Conservation (phyloP, 2,797 vertebrate species). For the Semotilus atromaculatus region DNA sequence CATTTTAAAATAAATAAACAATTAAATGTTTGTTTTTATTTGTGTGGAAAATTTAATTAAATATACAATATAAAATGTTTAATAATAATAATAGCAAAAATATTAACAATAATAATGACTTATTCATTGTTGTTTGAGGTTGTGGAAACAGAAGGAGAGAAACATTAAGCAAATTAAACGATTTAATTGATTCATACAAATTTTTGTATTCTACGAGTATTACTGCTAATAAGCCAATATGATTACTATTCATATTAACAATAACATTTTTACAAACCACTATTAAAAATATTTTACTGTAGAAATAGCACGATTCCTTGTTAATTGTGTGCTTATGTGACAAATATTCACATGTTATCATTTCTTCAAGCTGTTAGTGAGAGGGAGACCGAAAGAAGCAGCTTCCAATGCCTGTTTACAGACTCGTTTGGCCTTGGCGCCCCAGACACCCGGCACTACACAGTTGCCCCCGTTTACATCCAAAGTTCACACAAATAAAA, state of each 20-base stretch:
- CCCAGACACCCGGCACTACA: background rate
- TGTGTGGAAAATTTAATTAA: background rate
- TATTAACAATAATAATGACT: background rate
- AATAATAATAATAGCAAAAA: background rate
- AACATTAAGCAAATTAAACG: background rate
- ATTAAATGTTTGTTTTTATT: background rate
- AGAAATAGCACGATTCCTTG: background rate
- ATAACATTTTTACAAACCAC: background rate
- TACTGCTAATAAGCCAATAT: background rate
- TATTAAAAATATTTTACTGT: constrained; percentile 13
- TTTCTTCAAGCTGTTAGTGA: constrained; percentile 27
- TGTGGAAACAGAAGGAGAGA: background rate
- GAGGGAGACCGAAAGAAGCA: constrained; percentile 18
- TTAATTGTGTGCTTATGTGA: background rate
- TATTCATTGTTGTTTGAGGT: background rate
- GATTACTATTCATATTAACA: background rate
- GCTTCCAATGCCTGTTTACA: constrained; percentile 54
- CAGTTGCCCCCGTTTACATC: constrained; percentile 43
- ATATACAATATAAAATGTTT: too few species aligned
- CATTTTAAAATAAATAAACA: background rate
- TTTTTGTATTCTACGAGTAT: background rate
- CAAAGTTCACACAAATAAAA: constrained; percentile 57
- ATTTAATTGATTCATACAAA: background rate
- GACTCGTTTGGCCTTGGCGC: constrained; percentile 13
- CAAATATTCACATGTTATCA: background rate